Base-by-base conservation (phyloP, 2,113 vertebrate genomes). In the Syngnathus scovelli region DNA sequence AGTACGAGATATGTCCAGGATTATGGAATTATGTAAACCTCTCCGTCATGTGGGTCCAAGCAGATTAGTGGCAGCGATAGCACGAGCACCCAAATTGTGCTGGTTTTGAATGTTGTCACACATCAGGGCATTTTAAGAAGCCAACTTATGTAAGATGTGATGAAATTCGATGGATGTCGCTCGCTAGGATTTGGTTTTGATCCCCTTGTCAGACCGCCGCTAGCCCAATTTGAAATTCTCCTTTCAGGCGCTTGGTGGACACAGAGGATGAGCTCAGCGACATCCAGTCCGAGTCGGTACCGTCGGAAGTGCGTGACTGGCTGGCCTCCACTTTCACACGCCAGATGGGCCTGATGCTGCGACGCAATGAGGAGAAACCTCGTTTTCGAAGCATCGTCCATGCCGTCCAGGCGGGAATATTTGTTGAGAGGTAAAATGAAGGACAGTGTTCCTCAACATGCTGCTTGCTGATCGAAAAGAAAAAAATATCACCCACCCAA, bases 271-370 rank as follows among this genome's bases (percentile, higher is more conserved):
- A 99, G 74, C 95, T 99, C 80, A 96, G 96, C 44, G 95, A 96
- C 85, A 98, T 99, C 81, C 95, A 95, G 78, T 98, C 96, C 0
- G 96, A 98, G 68, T 94, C 95, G 0, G 95, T 99, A 77, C 97
- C 97, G n/a, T 98, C 95, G 0, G 97, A 99, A 84, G 97, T 99
- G 74, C 94, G 96, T 39, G 96, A 99, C 73, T 99, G 97, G 96
- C 89, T 99, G 90, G 97, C 97, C 68, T 95, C 96, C 76, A 99
- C 96, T 78, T 98, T 99, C 84, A 98, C 97, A 0, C 86, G 94
- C 33, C 97, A 98, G 88, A 98, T 99, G 96, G 96, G 97, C 37
- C 90, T 99, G 91, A 98, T 98, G 94, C 91, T 98, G 58, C 91
- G 92, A 61, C 91, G 93, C 61, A 95, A 91, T 0, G 96, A 99